Evolutionary conservation across 1,140 invertebrate species (phyloP), one percentile per base, ranked within the genome.

Genomic region (Micrasema minimum): DNA sequence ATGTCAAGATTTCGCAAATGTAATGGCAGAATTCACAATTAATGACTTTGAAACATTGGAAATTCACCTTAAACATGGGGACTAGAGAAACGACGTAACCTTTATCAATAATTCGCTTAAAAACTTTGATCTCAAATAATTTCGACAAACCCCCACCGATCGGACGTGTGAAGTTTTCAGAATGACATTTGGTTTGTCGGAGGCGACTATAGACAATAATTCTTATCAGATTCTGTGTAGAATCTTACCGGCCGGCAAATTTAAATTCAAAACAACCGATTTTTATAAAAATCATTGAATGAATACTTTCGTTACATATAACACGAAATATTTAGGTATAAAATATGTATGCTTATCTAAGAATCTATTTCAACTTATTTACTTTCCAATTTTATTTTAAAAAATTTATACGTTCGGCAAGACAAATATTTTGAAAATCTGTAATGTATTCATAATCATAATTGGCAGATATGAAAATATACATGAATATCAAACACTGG

Each of bases 21-120:
- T 3, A 53, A 53, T n/a, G 23, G 12, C 50, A 26, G 26, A 22
- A 53, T 12, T 48, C 7, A 31, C 26, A 31, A 2, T 18, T 10
- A 45, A 20, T 20, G 11, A 1, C 4, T 16, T 48, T 16, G 46
- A 22, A 48, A 48, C 18, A 22, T 16, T 48, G 11, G 1, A 10
- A 22, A 48, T 31, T 59, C 55, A 59, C 55, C 55, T 59, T 59
- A 2, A 16, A 59, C 55, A 59, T 59, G 55, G 12, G 55, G 55
- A 38, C 18, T 9, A 18, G 9, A 10, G 4, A 3, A 22, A 9
- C 14, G 9, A 3, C 3, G 14, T 20, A 22, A 50, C 18, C 2
- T 50, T 22, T 16, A 50, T 4, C 11, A 22, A 50, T 50, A 50
- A 10, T 50, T 10, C 14, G 2, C 11, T 50, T 50, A 22, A 20